Evolutionary conservation across 2,113 vertebrate species (phyloP).

Genomic region (Neotragus moschatus): DNA sequence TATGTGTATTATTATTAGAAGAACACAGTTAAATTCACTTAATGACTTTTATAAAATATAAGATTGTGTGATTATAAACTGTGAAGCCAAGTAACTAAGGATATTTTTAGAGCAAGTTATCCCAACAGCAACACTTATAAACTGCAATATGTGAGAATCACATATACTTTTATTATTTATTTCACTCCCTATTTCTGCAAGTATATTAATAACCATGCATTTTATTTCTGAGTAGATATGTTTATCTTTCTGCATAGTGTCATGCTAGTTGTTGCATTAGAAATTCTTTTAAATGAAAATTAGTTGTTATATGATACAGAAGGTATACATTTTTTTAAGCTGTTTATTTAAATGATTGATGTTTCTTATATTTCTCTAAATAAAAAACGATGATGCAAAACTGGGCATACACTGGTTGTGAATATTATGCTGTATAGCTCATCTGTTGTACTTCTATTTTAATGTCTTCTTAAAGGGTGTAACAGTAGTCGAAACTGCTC

Average conservation of each 20-base stretch:
- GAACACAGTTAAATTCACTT: neutral
- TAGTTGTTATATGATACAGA: neutral
- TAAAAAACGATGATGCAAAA: neutral
- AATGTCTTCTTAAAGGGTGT: neutral
- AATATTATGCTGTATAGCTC: neutral
- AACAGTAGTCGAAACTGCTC: neutral
- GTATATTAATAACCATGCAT: neutral
- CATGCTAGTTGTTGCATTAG: neutral
- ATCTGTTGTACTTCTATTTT: constrained; percentile 9
- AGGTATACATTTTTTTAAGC: neutral
- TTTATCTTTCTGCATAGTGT: neutral
- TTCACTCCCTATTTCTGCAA: neutral
- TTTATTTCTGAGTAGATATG: neutral
- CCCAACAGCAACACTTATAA: neutral
- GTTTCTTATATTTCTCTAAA: neutral
- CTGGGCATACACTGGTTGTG: neutral
- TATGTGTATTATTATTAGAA: neutral
- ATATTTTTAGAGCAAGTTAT: constrained; percentile 8
- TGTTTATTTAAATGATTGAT: neutral
- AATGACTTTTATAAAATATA: neutral
- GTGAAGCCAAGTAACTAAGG: neutral
- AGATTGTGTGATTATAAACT: neutral
- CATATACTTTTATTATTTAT: constrained; percentile 3
- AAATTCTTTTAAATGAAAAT: neutral
- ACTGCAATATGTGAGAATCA: neutral